These are phyloP conservation scores for Lithobates pipiens DNA, from an alignment of 2,797 vertebrate species.

Conservation along the genomic window DNA sequence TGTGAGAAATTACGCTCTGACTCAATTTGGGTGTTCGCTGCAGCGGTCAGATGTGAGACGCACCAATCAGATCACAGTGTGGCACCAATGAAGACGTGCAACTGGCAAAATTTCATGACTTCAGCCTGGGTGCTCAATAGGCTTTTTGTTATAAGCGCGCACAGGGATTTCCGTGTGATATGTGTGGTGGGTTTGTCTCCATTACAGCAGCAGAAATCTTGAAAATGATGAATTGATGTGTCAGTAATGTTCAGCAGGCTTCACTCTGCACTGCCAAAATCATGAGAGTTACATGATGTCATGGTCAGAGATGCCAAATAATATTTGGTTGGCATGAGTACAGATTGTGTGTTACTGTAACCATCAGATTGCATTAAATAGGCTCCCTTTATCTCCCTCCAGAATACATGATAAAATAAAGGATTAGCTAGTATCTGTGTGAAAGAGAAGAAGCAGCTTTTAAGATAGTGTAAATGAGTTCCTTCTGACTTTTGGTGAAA, in stretches of 20 bases:
- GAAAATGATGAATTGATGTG: constrained; percentile 18
- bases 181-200: neutral
- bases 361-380: constrained; percentile 16
- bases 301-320: constrained; percentile 31
- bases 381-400: constrained; percentile 9
- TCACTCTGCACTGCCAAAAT: neutral
- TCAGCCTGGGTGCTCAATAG: neutral
- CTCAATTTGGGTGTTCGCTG: constrained; percentile 46
- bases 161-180: neutral
- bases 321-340: constrained; percentile 49
- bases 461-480: too few species aligned
- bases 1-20: constrained; percentile 28
- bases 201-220: neutral
- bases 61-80: constrained; percentile 2
- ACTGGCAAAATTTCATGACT: neutral
- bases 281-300: constrained; percentile 31
- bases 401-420: constrained; percentile 1
- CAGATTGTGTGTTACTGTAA: constrained; percentile 22
- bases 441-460: too few species aligned
- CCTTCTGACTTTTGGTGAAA: too few species aligned
- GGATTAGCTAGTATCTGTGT: neutral
- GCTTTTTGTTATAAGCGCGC: neutral
- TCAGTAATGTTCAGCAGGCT: constrained; percentile 23
- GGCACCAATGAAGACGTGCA: neutral
- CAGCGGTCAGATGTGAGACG: constrained; percentile 8